These are phyloP conservation scores for Leucozona laternaria DNA, from an alignment of 2,888 invertebrate species.

Conservation along the genomic window DNA sequence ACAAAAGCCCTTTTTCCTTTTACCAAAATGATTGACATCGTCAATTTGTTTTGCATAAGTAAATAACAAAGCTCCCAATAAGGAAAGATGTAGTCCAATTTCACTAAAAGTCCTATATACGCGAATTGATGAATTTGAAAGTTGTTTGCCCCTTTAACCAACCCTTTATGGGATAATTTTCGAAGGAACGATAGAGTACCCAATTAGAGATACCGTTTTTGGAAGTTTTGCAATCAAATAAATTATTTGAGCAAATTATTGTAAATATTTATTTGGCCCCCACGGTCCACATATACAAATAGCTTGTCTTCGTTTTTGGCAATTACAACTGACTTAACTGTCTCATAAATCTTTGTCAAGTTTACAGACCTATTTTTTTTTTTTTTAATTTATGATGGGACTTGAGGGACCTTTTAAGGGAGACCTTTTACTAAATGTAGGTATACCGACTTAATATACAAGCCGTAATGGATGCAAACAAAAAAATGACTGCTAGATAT, in stretches of 20 bases:
- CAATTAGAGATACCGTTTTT: slow-evolving; percentile 41
- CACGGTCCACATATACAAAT: not conserved
- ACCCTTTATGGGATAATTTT: slow-evolving; percentile 27
- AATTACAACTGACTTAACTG: slow-evolving; percentile 67
- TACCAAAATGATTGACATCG: slow-evolving; percentile 6
- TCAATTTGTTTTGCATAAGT: slow-evolving; percentile 16
- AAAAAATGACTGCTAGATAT: not conserved
- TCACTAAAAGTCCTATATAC: slow-evolving; percentile 5
- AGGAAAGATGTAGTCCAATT: slow-evolving; percentile 21
- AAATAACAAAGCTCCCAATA: slow-evolving; percentile 23
- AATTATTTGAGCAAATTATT: slow-evolving; percentile 72
- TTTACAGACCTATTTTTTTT: slow-evolving; percentile 22
- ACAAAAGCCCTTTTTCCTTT: not conserved
- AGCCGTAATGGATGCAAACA: not conserved
- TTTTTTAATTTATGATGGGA: slow-evolving; percentile 50
- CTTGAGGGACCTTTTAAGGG: not conserved
- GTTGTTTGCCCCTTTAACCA: not conserved
- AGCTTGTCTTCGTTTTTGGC: slow-evolving; percentile 39
- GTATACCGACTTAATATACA: not conserved
- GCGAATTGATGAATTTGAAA: slow-evolving; percentile 45
- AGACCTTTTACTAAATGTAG: not conserved
- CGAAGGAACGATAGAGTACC: slow-evolving; percentile 9
- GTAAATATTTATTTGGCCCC: slow-evolving; percentile 63
- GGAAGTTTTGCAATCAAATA: slow-evolving; percentile 51
- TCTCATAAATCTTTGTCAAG: slow-evolving; percentile 57